A percentile compares a stretch with the other conserved stretches of the same genome.
Conservation (phyloP, 2,797 vertebrate species). For the Decapterus maruadsi region DNA sequence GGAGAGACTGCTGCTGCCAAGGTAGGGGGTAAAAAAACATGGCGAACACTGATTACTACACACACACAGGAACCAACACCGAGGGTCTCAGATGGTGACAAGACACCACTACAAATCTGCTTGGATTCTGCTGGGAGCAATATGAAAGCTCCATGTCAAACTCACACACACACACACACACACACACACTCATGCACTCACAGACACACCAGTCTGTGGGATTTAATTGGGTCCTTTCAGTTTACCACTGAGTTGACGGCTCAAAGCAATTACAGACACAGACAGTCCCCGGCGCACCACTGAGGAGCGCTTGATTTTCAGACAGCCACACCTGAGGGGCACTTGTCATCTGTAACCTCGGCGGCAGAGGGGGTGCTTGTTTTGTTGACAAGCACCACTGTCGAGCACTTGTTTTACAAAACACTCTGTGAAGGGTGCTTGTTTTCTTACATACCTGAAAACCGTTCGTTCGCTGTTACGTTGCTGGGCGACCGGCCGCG, state of each 20-base stretch:
- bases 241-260: conserved; percentile 81
- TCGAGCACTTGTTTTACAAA: conserved; percentile 64
- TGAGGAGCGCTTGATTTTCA: conserved; percentile 75
- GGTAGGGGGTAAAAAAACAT: conserved; percentile 25
- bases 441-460: conserved; percentile 31
- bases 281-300: conserved; percentile 60
- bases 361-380: conserved; percentile 60
- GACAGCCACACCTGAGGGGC: conserved; percentile 74
- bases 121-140: conserved; percentile 63
- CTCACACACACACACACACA: conserved; percentile 2
- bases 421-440: conserved; percentile 39
- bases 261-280: conserved; percentile 84
- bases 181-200: conserved; percentile 33
- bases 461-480: conserved; percentile 21
- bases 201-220: conserved; percentile 62
- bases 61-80: conserved; percentile 5
- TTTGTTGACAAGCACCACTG: conserved; percentile 69
- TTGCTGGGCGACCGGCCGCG: conserved; percentile 2
- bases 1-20: conserved; percentile 13
- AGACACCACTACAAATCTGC: conserved; percentile 67
- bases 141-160: conserved; percentile 52
- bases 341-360: conserved; percentile 75
- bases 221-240: conserved; percentile 85
- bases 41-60: conserved; percentile 54
- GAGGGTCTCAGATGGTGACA: conserved; percentile 50